Conservation (phyloP, 2,113 vertebrate species). For the Poecile atricapillus region DNA sequence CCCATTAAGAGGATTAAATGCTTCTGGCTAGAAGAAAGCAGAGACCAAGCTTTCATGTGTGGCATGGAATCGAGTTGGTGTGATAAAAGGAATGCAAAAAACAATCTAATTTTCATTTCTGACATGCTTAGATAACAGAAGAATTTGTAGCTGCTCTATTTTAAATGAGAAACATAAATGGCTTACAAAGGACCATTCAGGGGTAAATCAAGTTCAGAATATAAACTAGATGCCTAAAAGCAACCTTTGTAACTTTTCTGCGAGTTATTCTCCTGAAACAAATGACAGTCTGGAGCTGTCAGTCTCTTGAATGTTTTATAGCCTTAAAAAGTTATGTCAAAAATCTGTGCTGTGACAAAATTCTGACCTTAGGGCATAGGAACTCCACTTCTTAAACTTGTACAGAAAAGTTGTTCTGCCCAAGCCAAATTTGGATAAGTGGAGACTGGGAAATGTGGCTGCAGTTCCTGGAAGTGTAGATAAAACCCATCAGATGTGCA, state of each 20-base stretch:
- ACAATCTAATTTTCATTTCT: constrained; percentile 25
- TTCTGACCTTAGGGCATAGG: background rate
- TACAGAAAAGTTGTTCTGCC: background rate
- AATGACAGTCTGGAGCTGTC: background rate
- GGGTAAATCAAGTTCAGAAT: background rate
- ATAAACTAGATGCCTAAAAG: background rate
- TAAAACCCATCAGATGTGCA: background rate
- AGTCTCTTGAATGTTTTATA: background rate
- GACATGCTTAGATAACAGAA: constrained; percentile 36
- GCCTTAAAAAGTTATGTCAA: background rate
- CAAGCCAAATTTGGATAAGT: background rate
- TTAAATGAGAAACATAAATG: constrained; percentile 4
- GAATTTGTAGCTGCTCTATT: background rate
- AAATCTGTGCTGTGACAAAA: background rate
- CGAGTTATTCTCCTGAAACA: background rate
- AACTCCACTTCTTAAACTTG: background rate
- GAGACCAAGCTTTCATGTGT: constrained; percentile 18
- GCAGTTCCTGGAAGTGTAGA: background rate
- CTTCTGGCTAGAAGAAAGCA: constrained; percentile 18
- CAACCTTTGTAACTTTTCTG: background rate
- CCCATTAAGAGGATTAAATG: constrained; percentile 51
- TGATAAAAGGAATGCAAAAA: constrained; percentile 1
- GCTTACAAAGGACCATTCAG: background rate
- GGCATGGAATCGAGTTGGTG: background rate
- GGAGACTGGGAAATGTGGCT: background rate